Evolutionary conservation across 2,797 vertebrate species (phyloP).

Genomic region (Sarcoramphus papa): DNA sequence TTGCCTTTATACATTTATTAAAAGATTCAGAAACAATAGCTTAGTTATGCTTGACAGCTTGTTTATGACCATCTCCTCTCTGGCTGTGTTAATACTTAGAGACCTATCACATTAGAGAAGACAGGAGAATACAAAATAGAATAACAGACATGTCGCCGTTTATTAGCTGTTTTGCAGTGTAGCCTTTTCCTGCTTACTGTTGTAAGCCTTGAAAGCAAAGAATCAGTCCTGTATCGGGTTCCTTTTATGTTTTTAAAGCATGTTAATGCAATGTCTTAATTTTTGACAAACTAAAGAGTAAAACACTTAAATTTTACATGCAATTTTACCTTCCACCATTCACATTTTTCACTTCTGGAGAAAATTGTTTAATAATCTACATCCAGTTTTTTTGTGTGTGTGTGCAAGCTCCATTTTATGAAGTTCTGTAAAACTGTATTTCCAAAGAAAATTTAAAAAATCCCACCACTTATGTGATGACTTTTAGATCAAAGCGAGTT

Average conservation of each 20-base stretch:
- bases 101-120: slow-evolving; percentile 16
- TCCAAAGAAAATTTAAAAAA: not conserved
- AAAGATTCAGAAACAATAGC: slow-evolving; percentile 32
- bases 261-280: not conserved
- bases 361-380: not conserved
- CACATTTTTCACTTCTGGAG: not conserved
- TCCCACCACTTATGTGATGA: not conserved
- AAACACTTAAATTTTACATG: not conserved
- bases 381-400: not conserved
- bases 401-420: not conserved
- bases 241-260: not conserved
- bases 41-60: slow-evolving; percentile 40
- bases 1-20: slow-evolving; percentile 42
- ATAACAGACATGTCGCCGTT: not conserved
- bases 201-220: not conserved
- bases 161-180: not conserved
- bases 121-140: slow-evolving; percentile 26
- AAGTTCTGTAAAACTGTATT: not conserved
- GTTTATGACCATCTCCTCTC: slow-evolving; percentile 46
- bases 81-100: slow-evolving; percentile 6
- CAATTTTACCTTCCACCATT: not conserved
- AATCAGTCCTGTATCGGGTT: not conserved
- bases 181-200: not conserved
- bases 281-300: not conserved
- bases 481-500: not conserved